phyloP scores from a whole-genome alignment of 2,888 invertebrate genomes.

The Apamea crenata region DNA sequence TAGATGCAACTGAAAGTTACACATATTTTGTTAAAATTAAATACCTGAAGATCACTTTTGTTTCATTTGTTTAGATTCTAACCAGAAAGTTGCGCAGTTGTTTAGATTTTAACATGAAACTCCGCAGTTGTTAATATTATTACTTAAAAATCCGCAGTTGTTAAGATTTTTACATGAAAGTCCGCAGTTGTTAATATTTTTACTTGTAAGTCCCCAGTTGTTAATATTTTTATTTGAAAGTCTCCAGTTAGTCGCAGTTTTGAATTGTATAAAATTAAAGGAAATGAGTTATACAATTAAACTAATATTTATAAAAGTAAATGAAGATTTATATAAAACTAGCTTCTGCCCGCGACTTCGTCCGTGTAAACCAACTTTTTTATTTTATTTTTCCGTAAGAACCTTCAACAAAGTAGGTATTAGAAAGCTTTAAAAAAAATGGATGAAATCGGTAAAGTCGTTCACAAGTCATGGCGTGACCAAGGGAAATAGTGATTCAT shows the following conservation, averaged over 20 bases:
- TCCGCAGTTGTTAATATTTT: background rate
- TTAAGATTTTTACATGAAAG: background rate
- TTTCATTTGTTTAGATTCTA: background rate
- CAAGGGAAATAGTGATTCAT: no score
- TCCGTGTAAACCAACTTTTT: no score
- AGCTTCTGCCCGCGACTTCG: no score
- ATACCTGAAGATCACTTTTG: background rate
- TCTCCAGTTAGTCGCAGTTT: background rate
- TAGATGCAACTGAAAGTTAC: constrained; percentile 5
- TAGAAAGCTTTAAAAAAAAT: no score
- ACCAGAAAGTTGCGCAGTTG: background rate
- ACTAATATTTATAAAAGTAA: background rate
- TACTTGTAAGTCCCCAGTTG: background rate
- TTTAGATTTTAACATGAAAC: background rate
- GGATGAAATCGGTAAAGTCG: no score
- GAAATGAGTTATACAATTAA: background rate
- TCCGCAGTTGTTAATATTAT: background rate
- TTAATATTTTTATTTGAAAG: background rate
- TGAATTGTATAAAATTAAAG: background rate
- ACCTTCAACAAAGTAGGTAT: no score
- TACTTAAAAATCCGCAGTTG: background rate
- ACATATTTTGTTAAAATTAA: background rate
- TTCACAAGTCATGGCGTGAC: no score
- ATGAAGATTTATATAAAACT: background rate
- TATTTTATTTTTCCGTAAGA: no score